These are phyloP conservation scores for Lordiphosa mommai DNA, from an alignment of 1,140 invertebrate species.

Conservation along the genomic window DNA sequence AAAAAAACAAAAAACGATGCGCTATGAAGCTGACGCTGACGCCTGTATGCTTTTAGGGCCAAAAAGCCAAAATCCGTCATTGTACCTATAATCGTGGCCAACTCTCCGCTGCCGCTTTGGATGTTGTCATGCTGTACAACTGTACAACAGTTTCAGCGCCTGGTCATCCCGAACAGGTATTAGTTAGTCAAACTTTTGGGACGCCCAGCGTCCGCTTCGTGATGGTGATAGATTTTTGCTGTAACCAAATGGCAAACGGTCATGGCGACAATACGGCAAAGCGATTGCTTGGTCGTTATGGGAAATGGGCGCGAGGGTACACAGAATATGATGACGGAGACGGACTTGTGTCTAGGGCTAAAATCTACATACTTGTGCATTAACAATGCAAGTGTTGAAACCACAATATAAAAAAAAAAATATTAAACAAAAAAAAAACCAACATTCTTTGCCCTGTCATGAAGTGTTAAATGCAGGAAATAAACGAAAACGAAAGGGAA, in stretches of 20 bases:
- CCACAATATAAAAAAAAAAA: too few relatives aligned
- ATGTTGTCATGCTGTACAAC: slow-evolving; percentile 56
- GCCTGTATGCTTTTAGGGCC: slow-evolving; percentile 56
- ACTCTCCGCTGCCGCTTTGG: slow-evolving; percentile 26
- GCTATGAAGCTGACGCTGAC: slow-evolving; percentile 40
- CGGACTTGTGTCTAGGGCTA: background rate
- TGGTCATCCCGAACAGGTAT: slow-evolving; percentile 75
- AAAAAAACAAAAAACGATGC: slow-evolving; percentile 15
- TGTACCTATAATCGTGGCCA: slow-evolving; percentile 59
- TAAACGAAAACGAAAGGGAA: too few relatives aligned
- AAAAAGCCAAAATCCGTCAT: slow-evolving; percentile 74
- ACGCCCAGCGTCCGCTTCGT: slow-evolving; percentile 70
- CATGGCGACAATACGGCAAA: slow-evolving; percentile 47
- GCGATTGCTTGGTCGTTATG: slow-evolving; percentile 27
- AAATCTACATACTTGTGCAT: too few relatives aligned
- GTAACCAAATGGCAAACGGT: slow-evolving; percentile 55
- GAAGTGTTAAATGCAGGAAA: too few relatives aligned
- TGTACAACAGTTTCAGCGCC: slow-evolving; percentile 14
- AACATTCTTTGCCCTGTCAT: too few relatives aligned
- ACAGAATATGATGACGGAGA: slow-evolving; percentile 27
- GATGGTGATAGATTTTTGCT: slow-evolving; percentile 56
- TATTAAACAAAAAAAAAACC: too few relatives aligned
- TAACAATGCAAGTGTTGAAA: too few relatives aligned
- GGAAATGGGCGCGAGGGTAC: slow-evolving; percentile 15
- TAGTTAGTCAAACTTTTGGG: slow-evolving; percentile 56